Conservation (phyloP, 2,113 vertebrate species). For the Pongo abelii region DNA sequence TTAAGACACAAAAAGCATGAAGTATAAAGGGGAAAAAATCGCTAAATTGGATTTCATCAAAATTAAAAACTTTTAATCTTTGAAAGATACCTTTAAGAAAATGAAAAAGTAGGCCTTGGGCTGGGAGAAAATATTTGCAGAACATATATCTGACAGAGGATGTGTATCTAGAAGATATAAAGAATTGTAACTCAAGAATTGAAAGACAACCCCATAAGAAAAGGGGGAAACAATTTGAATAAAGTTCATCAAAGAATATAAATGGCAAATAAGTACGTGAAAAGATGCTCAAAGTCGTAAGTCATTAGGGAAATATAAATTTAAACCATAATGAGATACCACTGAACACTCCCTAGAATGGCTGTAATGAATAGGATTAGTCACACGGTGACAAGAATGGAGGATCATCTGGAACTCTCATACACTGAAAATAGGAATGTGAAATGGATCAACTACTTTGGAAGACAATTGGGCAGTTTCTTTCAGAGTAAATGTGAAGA, state of each 20-base stretch:
- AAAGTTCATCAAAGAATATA: background rate
- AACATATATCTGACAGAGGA: background rate
- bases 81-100: background rate
- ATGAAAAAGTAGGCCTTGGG: background rate
- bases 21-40: background rate
- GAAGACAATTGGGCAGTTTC: background rate
- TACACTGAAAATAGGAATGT: background rate
- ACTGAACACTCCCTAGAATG: background rate
- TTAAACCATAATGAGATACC: background rate
- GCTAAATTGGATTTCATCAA: background rate
- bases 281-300: background rate
- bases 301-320: background rate
- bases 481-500: background rate
- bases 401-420: background rate
- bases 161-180: background rate
- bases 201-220: background rate
- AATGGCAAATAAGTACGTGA: background rate
- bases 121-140: background rate
- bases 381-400: background rate
- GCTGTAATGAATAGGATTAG: background rate
- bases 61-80: background rate
- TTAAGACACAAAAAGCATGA: background rate
- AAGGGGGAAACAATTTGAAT: background rate
- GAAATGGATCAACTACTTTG: background rate
- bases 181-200: background rate